These are phyloP conservation scores for Holacanthella duospinosa DNA, from an alignment of 2,888 invertebrate species.

Conservation along the genomic window DNA sequence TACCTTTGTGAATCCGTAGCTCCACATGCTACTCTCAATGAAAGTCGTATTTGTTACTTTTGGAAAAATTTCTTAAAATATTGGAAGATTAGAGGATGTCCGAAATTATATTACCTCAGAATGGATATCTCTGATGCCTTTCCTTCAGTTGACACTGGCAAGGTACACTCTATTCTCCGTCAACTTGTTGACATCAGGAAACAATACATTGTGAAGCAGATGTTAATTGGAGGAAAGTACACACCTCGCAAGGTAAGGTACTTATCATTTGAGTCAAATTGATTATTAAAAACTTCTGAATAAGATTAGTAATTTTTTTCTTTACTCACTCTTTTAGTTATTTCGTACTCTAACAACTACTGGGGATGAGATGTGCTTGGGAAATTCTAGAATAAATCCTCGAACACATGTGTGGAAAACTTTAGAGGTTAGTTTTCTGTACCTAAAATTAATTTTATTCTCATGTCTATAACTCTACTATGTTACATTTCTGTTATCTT, in stretches of 20 bases:
- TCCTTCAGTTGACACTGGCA: slow-evolving; percentile 17
- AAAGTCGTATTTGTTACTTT: slow-evolving; percentile 7
- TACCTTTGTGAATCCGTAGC: slow-evolving; percentile 8
- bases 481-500: background rate
- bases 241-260: too few species aligned
- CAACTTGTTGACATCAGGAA: background rate
- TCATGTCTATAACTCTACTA: too few species aligned
- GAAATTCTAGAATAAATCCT: too few species aligned
- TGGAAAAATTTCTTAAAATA: slow-evolving; percentile 22
- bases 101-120: slow-evolving; percentile 21
- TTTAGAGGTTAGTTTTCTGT: too few species aligned
- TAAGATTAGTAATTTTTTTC: too few species aligned
- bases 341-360: too few species aligned
- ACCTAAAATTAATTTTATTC: too few species aligned
- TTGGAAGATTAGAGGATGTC: slow-evolving; percentile 13
- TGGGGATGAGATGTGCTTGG: too few species aligned
- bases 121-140: slow-evolving; percentile 30
- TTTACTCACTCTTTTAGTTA: too few species aligned
- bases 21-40: slow-evolving; percentile 14
- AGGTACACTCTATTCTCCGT: slow-evolving; percentile 5
- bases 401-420: too few species aligned
- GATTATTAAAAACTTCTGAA: too few species aligned
- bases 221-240: background rate
- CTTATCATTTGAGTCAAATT: too few species aligned
- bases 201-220: background rate